Evolutionary conservation across 2,888 invertebrate species (phyloP), one percentile per base, ranked within the genome.

Genomic region (Erebia epiphron): DNA sequence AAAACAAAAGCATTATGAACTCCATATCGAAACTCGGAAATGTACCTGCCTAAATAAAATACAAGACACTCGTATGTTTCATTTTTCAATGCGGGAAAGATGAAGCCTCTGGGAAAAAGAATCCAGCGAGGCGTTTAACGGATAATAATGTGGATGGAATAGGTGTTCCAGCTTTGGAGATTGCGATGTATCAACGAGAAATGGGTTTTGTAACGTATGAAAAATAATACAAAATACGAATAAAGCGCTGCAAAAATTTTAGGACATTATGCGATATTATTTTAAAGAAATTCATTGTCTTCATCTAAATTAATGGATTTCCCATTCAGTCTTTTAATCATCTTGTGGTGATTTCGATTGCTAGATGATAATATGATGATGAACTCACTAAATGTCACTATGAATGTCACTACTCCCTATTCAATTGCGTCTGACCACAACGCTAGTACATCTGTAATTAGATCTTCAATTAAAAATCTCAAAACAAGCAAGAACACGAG

Each of bases 81-180:
- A 67, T 67, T 67, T 67, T 67, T 67, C 67, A 58, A 57, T 58
- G 67, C 67, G 67, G 9, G 67, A 67, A 67, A 26, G 67, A 67
- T 67, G 67, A 67, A 67, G n/a, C 67, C 41, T 49, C 11, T 58
- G 67, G 58, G 67, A 67, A 66, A n/a, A 67, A 58, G 67, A 67
- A 67, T 67, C 49, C 67, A 49, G 67, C 67, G 67, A 67, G 67
- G 57, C 67, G 58, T 67, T 67, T 67, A 67, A 67, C 67, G 58
- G 67, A 67, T 67, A 67, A 67, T 67, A 67, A 67, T 67, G 67
- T 58, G 67, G 21, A 67, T n/a, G 58, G 58, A 67, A 67, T 67
- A 67, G 67, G 67, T 67, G 67, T 67, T 67, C 16, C 58, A 49
- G 49, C 58, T 67, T 58, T 58, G 49, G 56, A 67, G 58, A 67